Evolutionary conservation across 2,888 invertebrate genomes (phyloP), one percentile per base, ranked within the genome.

Genomic region (Philhelius pedissequus): DNA sequence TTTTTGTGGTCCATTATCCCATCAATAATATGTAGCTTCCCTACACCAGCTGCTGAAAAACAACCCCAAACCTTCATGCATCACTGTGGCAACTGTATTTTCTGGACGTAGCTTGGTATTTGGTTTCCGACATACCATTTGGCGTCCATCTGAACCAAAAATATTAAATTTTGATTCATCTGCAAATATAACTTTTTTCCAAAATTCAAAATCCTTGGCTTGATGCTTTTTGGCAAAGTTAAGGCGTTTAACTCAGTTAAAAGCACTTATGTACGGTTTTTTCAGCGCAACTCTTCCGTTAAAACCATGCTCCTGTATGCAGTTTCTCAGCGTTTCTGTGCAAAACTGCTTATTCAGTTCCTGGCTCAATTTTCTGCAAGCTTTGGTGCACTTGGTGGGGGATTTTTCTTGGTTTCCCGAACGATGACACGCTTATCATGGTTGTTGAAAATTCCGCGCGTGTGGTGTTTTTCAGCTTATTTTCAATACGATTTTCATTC

Each of bases 1-100:
- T 25, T 25, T 25, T 25, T 25, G 25, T 25, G 25, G 25, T 25
- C 25, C 25, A 25, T 25, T 25, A 25, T 25, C 3, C 83, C 80
- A 15, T 87, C 83, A 15, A 87, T 84, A 79, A 87, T 87, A 4
- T 83, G 86, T 27, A 88, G 71, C 50, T 81, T 82, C 7, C 87
- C 87, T 0, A 88, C 80, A 30, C 87, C 87, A 60, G 71, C 64
- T 30, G 79, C 86, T 13, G 86, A 54, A 58, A 88, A 87, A 70
- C n/a, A n/a, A n/a, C n/a, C n/a, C n/a, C n/a, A n/a, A n/a, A n/a
- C n/a, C n/a, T n/a, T n/a, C n/a, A n/a, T n/a, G n/a, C 82, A 87
- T 25, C 25, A 25, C 25, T 25, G 25, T 25, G 3, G 25, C 25
- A 5, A 25, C 5, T 5, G 25, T 25, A 25, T 25, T 25, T 25